A percentile compares a stretch with the other conserved stretches of the same genome.
Conservation (phyloP, 2,888 invertebrate species). For the Pammene aurita region DNA sequence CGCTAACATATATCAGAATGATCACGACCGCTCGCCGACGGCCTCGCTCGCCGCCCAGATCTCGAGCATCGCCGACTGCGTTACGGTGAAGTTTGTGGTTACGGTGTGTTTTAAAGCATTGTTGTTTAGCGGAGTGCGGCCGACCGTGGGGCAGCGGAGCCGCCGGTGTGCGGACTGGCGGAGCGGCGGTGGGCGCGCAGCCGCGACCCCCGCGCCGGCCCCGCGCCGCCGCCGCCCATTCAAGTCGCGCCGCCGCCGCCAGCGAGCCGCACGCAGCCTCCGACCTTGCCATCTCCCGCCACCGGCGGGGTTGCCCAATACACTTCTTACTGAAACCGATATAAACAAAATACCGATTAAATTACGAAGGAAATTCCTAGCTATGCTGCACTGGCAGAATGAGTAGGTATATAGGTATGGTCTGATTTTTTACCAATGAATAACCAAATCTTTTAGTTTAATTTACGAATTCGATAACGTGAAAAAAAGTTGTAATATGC, state of each 20-base stretch:
- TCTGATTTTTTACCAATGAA: not conserved
- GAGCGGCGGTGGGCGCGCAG: conserved; percentile 61
- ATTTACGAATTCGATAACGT: not conserved
- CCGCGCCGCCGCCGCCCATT: conserved; percentile 64
- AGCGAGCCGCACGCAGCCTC: conserved; percentile 41
- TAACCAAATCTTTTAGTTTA: not conserved
- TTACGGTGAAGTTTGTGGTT: conserved; percentile 70
- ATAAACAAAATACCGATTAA: conserved; percentile 13
- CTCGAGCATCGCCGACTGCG: conserved; percentile 75
- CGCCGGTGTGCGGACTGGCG: conserved; percentile 83
- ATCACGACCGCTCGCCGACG: conserved; percentile 77
- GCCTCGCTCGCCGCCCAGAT: conserved; percentile 75
- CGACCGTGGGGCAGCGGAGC: conserved; percentile 83
- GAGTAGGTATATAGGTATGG: not conserved
- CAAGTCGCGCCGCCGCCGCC: conserved; percentile 52
- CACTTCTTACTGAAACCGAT: conserved; percentile 5
- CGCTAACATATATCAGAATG: conserved; percentile 76
- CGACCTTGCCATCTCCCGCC: conserved; percentile 42
- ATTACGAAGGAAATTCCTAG: not conserved
- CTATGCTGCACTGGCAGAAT: not conserved
- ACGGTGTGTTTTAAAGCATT: conserved; percentile 80
- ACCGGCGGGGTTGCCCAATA: conserved; percentile 35
- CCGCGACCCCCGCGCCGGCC: conserved; percentile 51
- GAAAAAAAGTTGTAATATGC: too few species aligned
- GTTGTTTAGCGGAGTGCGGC: conserved; percentile 82